phyloP scores from a whole-genome alignment of 2,888 invertebrate genomes.

The Cistogaster globosa region DNA sequence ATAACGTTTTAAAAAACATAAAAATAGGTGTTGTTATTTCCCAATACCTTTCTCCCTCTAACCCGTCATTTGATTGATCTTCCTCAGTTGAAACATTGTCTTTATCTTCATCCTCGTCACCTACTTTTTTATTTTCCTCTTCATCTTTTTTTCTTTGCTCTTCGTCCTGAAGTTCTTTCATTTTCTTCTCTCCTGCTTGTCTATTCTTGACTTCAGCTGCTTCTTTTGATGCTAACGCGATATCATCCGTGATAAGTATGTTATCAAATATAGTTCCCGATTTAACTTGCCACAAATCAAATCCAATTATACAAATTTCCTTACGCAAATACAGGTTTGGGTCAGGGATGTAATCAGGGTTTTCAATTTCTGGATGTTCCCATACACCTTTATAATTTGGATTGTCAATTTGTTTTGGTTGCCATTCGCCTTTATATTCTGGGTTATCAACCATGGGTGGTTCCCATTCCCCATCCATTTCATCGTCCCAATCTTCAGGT shows the following conservation, averaged over 20 bases:
- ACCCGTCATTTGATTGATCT: slow-evolving; percentile 78
- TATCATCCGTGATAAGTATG: slow-evolving; percentile 95
- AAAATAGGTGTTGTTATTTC: no score
- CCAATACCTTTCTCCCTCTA: no score
- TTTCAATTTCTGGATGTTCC: slow-evolving; percentile 99
- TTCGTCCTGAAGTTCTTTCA: slow-evolving; percentile 95
- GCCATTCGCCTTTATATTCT: slow-evolving; percentile 99
- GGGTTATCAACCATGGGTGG: slow-evolving; percentile 99
- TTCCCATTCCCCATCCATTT: slow-evolving; percentile 99
- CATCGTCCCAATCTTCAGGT: slow-evolving; percentile 99
- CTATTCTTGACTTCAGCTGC: slow-evolving; percentile 87
- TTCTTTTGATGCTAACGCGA: slow-evolving; percentile 87
- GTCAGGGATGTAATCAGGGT: slow-evolving; percentile 97
- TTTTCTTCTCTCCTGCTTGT: slow-evolving; percentile 96
- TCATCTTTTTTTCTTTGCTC: slow-evolving; percentile 87
- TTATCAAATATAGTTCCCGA: slow-evolving; percentile 99
- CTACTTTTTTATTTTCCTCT: slow-evolving; percentile 86
- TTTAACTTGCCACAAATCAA: slow-evolving; percentile 99
- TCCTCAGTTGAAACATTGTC: slow-evolving; percentile 83
- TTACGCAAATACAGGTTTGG: slow-evolving; percentile 92
- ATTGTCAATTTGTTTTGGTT: slow-evolving; percentile 99
- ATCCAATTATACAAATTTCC: slow-evolving; percentile 95
- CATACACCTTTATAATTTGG: slow-evolving; percentile 98
- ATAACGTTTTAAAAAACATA: no score
- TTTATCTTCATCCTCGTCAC: slow-evolving; percentile 86